Base-by-base conservation (phyloP, 2,113 vertebrate genomes). In the Paradisaea rubra region DNA sequence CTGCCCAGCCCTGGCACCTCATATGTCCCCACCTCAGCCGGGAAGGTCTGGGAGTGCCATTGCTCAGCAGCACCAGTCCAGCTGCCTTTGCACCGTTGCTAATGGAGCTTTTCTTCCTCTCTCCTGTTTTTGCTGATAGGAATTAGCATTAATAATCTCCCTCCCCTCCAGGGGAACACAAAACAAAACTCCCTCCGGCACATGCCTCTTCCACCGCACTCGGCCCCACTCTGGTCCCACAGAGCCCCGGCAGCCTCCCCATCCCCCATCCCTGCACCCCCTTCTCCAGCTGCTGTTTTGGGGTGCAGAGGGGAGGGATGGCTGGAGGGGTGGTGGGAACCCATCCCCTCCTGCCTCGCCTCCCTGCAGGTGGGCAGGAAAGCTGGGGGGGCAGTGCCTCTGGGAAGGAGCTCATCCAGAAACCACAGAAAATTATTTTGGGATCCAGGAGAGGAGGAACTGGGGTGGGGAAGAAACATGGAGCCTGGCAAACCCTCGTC, bases 211-310 rank as follows among this genome's bases (percentile, higher is more conserved):
- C 64, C 20, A 1, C 3, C 0, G 17, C 1, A 1, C 35, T 33
- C 4, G 0, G 57, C n/a, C 57, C 72, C 0, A 1, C 66, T 53
- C 13, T 0, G 7, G 49, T 9, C 44, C 44, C 39, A 7, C 19
- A 5, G 23, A 54, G 49, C 65, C 17, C 4, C 15, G 7, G 71
- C 74, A 74, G 49, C n/a, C 66, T 8, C 42, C 0, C 2, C 59
- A 37, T 2, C 47, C 61, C 41, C 7, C 50, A 60, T 23, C 24
- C 61, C 80, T 15, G 1, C 1, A 2, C 17, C 10, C 2, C 0
- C 20, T 9, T 50, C 60, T 39, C 22, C 12, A 1, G 60, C 23
- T 13, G 49, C 73, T 5, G 24, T 9, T 53, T 11, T 0, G 15
- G 81, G 81, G 59, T 6, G 54, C 3, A 1, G 54, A 35, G 45